Percentiles rank a stretch among this genome's conserved stretches.
These are phyloP conservation scores for Microctenopoma stevenorrisi DNA, from an alignment of 2,797 vertebrate species.

Conservation along the genomic window DNA sequence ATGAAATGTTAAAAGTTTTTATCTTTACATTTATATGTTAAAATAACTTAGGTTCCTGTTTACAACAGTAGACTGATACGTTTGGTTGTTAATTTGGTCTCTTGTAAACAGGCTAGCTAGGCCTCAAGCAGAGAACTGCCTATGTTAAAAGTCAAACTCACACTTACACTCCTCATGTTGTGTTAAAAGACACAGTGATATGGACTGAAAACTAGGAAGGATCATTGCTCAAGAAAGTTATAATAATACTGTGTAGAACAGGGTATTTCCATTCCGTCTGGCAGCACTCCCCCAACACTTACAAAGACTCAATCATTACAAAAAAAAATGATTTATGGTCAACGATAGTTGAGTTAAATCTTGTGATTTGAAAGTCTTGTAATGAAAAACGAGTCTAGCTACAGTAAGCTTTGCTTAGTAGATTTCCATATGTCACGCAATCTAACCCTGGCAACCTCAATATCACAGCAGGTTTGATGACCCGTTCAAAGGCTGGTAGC, in stretches of 20 bases:
- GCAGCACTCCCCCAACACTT: conserved; percentile 12
- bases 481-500: conserved; percentile 61
- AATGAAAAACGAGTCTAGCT: conserved; percentile 28
- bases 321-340: not conserved
- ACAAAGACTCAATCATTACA: conserved; percentile 36
- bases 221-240: no score
- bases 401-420: conserved; percentile 25
- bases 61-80: conserved; percentile 43
- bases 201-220: not conserved
- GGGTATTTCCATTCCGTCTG: not conserved
- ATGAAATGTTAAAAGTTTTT: not conserved
- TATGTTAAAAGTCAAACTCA: conserved; percentile 22
- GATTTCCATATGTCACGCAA: conserved; percentile 44
- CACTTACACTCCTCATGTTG: not conserved
- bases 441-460: conserved; percentile 61
- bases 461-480: conserved; percentile 78
- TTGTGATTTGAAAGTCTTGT: not conserved
- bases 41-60: conserved; percentile 12
- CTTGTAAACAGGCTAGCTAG: conserved; percentile 57
- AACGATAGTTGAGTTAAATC: not conserved
- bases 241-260: no score
- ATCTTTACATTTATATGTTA: not conserved
- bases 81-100: conserved; percentile 66
- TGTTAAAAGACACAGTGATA: not conserved
- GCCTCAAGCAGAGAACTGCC: conserved; percentile 46